Conservation (phyloP, 2,113 vertebrate species). For the Peromyscus maniculatus region DNA sequence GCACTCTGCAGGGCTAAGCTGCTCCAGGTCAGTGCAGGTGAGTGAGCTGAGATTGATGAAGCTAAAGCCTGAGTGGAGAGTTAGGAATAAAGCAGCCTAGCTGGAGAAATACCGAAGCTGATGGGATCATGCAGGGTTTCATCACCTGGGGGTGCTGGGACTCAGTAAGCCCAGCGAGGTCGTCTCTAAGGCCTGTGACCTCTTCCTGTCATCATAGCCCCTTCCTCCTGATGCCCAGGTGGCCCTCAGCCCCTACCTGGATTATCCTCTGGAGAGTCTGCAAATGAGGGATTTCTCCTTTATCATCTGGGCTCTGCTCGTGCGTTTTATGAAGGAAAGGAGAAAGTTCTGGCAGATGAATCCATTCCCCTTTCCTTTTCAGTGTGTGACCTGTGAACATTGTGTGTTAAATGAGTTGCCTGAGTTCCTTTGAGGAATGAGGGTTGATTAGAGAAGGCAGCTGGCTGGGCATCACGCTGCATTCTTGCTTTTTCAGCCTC, state of each 20-base stretch:
- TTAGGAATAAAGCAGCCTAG: not conserved
- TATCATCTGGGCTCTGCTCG: not conserved
- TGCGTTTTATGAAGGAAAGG: constrained; percentile 42
- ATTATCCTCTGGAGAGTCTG: constrained; percentile 7
- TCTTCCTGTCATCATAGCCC: not conserved
- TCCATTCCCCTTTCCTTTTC: constrained; percentile 60
- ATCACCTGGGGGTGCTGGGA: not conserved
- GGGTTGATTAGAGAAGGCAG: not conserved
- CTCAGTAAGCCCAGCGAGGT: not conserved
- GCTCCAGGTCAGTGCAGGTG: not conserved
- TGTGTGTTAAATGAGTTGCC: constrained; percentile 7
- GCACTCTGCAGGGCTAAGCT: not conserved
- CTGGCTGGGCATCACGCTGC: not conserved
- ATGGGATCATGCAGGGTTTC: not conserved
- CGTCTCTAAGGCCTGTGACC: not conserved
- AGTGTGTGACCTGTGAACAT: not conserved
- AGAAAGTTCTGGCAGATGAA: not conserved
- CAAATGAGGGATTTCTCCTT: constrained; percentile 13
- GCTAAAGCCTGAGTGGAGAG: constrained; percentile 22
- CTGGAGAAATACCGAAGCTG: not conserved
- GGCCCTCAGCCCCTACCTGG: not conserved
- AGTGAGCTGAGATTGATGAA: constrained; percentile 38
- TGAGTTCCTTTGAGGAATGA: not conserved
- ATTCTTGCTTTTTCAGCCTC: constrained; percentile 32
- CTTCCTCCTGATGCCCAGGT: not conserved